Conservation (phyloP, 2,888 invertebrate genomes). For the Allacma fusca region DNA sequence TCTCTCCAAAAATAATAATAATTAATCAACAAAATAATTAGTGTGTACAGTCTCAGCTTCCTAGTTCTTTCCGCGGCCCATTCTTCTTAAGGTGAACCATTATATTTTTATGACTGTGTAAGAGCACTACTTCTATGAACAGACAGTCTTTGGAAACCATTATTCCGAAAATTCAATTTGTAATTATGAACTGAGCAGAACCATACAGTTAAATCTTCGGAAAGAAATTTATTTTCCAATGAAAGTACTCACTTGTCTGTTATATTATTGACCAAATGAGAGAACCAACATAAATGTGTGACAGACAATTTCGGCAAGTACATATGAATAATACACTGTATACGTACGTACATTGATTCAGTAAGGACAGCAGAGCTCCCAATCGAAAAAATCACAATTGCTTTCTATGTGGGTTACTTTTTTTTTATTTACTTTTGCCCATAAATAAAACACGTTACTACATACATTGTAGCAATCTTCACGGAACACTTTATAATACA, state of each 20-base stretch:
- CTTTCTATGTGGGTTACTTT: conserved; percentile 6
- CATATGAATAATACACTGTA: no score
- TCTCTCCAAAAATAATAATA: background rate
- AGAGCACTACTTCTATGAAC: no score
- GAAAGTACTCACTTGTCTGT: background rate
- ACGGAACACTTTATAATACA: background rate
- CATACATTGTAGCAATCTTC: background rate
- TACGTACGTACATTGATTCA: background rate
- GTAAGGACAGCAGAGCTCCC: background rate
- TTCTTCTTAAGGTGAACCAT: background rate
- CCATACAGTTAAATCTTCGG: background rate
- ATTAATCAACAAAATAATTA: conserved; percentile 17
- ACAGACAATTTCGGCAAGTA: background rate
- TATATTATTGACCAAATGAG: background rate
- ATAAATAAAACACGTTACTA: conserved; percentile 1
- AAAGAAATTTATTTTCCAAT: background rate
- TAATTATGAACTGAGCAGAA: background rate
- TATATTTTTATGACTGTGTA: no score
- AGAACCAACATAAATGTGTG: background rate
- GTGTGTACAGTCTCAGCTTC: background rate
- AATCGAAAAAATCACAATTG: background rate
- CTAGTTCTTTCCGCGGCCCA: background rate
- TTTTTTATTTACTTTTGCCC: background rate
- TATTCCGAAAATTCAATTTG: background rate
- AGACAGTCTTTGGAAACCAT: no score